phyloP scores from a whole-genome alignment of 2,113 vertebrate genomes.

The Oophaga pumilio region DNA sequence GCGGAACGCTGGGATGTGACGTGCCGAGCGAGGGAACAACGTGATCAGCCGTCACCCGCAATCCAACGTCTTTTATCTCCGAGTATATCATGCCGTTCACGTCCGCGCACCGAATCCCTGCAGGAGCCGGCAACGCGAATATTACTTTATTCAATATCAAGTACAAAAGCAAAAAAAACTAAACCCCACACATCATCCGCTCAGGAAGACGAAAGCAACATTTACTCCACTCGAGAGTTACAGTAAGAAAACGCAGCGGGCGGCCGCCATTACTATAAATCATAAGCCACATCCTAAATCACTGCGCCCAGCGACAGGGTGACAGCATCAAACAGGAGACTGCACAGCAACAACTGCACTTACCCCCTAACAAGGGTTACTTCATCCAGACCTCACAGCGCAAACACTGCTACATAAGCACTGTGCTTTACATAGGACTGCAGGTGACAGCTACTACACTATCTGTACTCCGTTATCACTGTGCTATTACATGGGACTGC shows the following conservation, averaged over 20 bases:
- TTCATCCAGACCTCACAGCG: too few relatives aligned
- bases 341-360: too few relatives aligned
- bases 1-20: background rate
- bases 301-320: background rate
- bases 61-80: background rate
- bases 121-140: background rate
- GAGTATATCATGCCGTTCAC: constrained; percentile 10
- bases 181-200: constrained; percentile 16
- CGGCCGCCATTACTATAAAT: background rate
- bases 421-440: too few relatives aligned
- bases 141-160: constrained; percentile 32
- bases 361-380: too few relatives aligned
- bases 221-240: background rate
- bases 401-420: too few relatives aligned
- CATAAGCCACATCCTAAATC: background rate
- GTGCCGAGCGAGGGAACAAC: background rate
- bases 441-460: too few relatives aligned
- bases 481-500: too few relatives aligned
- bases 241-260: background rate
- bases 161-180: background rate
- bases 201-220: background rate
- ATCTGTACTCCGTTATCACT: too few relatives aligned
- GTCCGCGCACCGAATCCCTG: constrained; percentile 4
- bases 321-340: background rate
- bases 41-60: background rate